Evolutionary conservation across 1,140 invertebrate genomes (phyloP), one percentile per base, ranked within the genome.

Genomic region (Bacillus rossius): DNA sequence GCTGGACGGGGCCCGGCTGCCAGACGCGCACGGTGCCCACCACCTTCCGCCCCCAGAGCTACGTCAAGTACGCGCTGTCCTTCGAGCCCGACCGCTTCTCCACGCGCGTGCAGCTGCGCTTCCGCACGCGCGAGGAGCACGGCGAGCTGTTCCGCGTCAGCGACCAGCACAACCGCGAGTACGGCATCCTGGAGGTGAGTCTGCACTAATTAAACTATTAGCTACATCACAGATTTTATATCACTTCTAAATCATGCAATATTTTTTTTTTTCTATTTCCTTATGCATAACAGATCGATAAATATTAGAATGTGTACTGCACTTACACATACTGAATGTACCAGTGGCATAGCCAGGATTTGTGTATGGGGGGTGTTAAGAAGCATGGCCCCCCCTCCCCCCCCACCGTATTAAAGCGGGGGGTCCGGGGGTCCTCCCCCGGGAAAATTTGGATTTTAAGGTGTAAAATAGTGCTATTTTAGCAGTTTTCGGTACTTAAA

Each of bases 131-230:
- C 20, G 92, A 98, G 71, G 86, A 87, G 48, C 87, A 93, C 65
- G 95, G 94, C 1, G 92, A 96, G 78, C 75, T 96, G 2, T 95
- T 96, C 71, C 78, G 93, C 55, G 91, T 95, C 0, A 92, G 91
- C 62, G 92, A 96, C 73, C 92, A 96, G 71, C 93, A 96, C 69
- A 94, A 94, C 70, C 77, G 94, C 29, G 94, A 98, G 76, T 97
- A 96, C 70, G 92, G 92, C 8, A 94, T 96, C 54, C 76, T 98
- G 25, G 94, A 97, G 81, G 91, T 87, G 67, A 61, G 59, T 43
- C 19, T 26, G 25, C 8, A 17, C 17, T n/a, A 47, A 19, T 50
- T 53, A 7, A 14, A 40, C 38, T n/a, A n/a, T 40, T 40, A 40
- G 10, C 38, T 13, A 10, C 38, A 13, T 48, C 19, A 19, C 10